Evolutionary conservation across 1,140 invertebrate genomes (phyloP).

Genomic region (Pseudomyrmex cubaensis): DNA sequence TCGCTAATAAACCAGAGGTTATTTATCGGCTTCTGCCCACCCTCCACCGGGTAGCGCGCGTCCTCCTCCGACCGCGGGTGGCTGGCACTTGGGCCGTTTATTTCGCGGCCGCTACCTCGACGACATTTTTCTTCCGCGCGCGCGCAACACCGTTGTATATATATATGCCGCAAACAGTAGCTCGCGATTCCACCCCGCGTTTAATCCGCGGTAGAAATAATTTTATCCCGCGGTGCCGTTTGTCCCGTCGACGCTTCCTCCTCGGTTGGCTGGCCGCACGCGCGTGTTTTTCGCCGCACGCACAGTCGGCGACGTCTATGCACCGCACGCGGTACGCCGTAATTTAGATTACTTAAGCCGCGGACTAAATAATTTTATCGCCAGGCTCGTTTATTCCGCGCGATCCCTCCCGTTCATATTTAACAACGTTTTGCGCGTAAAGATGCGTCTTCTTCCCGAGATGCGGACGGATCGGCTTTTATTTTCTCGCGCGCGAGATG

Average conservation of each 20-base stretch:
- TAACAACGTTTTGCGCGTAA: conserved; percentile 9
- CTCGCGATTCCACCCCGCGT: conserved; percentile 64
- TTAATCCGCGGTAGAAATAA: conserved; percentile 70
- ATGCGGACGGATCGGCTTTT: conserved; percentile 10
- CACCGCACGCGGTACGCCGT: conserved; percentile 32
- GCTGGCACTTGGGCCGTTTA: conserved; percentile 81
- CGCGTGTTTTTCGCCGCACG: conserved; percentile 28
- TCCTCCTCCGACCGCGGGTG: conserved; percentile 67
- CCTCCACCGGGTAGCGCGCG: conserved; percentile 58
- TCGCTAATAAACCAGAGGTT: conserved; percentile 85
- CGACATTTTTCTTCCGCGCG: conserved; percentile 58
- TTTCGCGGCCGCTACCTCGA: conserved; percentile 76
- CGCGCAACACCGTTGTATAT: background rate
- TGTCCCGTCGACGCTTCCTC: conserved; percentile 67
- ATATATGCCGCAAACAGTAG: conserved; percentile 34
- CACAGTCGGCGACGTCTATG: background rate
- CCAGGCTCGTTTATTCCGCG: conserved; percentile 44
- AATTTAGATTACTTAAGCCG: conserved; percentile 55
- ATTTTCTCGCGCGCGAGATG: conserved; percentile 14
- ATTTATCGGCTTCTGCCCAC: conserved; percentile 81
- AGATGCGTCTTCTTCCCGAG: background rate
- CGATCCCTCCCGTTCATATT: background rate
- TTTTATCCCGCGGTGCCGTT: conserved; percentile 65
- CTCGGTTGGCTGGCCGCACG: background rate
- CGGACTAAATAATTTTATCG: conserved; percentile 62